Evolutionary conservation across 2,888 invertebrate genomes (phyloP), one percentile per base, ranked within the genome.

Genomic region (Panopea generosa): DNA sequence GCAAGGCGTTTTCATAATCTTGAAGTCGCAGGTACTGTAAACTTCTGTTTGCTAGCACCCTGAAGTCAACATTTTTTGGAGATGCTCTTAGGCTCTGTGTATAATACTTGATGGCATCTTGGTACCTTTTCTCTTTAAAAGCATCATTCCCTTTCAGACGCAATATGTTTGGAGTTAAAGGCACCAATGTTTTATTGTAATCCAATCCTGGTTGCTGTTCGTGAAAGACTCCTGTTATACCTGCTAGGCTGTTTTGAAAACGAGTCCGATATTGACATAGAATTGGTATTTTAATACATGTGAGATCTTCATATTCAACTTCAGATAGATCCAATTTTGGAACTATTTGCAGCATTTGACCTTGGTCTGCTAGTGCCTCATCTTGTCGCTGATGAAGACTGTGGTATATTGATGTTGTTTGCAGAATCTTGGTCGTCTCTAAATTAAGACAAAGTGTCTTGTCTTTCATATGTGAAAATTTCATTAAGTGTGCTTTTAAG

Each of bases 351-450:
- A 77, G 61, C 60, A 77, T 53, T 40, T 73, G 61, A 9, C 56
- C 65, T 62, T 77, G 77, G 7, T 49, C 57, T 0, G 57, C 50
- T 14, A 73, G 49, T 4, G 77, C 77, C 27, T 73, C 62, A 16
- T 69, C 69, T 53, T 77, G 77, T 14, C 69, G 24, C 20, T 69
- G 69, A 53, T 57, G 33, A 2, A 77, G 14, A 24, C 77, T 72
- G 49, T 77, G 72, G 38, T 63, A 73, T 1, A 77, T 33, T 4
- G 33, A 4, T 33, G 33, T 33, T 33, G 33, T 33, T 18, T 33
- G 33, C 11, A 33, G 33, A 4, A 72, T 2, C 22, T 60, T 68
- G 1, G 49, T 29, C 0, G 62, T 63, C 69, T 75, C 69, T 6
- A 69, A 26, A 26, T 65, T 59, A 20, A 68, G 38, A n/a, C 40